phyloP scores from a whole-genome alignment of 2,797 vertebrate genomes.

The Coregonus sp. region DNA sequence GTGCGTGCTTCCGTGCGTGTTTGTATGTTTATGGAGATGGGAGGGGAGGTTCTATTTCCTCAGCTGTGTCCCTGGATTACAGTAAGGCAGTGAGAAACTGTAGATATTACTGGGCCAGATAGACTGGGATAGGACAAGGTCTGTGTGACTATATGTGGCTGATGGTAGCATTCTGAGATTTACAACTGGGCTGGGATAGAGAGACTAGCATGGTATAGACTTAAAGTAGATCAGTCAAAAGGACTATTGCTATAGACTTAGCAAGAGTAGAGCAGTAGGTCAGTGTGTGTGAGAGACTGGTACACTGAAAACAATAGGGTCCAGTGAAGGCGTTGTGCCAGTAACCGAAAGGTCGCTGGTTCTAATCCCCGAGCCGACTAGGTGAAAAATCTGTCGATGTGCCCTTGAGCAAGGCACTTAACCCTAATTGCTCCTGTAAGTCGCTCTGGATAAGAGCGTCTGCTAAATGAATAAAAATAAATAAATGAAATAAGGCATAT shows the following conservation, averaged over 20 bases:
- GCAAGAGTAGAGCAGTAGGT: background rate
- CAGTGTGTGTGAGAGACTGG: background rate
- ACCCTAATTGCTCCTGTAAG: no score
- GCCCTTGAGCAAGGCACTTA: no score
- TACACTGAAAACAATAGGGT: background rate
- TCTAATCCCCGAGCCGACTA: no score
- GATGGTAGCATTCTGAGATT: background rate
- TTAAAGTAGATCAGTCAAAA: background rate
- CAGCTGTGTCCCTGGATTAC: slow-evolving; percentile 7
- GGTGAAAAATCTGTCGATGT: no score
- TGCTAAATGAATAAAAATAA: no score
- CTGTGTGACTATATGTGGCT: background rate
- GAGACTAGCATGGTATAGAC: background rate
- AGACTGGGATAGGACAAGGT: background rate
- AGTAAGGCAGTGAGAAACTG: background rate
- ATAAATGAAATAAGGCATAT: background rate
- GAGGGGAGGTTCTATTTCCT: background rate
- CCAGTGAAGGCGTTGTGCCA: background rate
- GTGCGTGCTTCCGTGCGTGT: background rate
- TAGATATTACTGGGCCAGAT: background rate
- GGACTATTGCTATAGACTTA: background rate
- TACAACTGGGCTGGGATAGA: background rate
- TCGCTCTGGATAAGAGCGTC: no score
- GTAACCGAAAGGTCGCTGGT: no score
- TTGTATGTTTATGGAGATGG: background rate